Evolutionary conservation across 2,797 vertebrate species (phyloP), one percentile per base, ranked within the genome.

Genomic region (Amphiprion clarkii): DNA sequence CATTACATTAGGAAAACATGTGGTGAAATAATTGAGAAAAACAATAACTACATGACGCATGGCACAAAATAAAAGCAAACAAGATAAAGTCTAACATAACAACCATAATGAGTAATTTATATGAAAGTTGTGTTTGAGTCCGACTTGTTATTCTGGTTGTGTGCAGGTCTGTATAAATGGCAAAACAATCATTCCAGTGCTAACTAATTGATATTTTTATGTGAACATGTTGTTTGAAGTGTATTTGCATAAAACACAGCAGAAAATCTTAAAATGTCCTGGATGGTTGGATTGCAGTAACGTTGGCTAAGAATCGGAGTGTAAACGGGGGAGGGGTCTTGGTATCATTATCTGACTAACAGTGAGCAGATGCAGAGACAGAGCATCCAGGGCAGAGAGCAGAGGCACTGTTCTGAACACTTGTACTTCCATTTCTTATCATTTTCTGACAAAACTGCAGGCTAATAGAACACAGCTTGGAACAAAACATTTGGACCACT

Each of bases 341-440:
- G 82, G 70, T 79, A 67, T 74, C 57, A 53, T 81, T 72, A 78
- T 74, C 57, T 44, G 17, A 7, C 74, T 86, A 85, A 83, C 79
- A 61, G 48, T 74, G 66, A 89, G 71, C 84, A 91, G 81, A 89
- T 84, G 72, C 67, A 64, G 64, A 54, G 69, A 53, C 54, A 55
- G 66, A 79, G 44, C 17, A 67, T 6, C 23, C 67, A 58, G 59
- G 55, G 27, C 54, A 68, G 54, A 72, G 79, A 74, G 60, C 61
- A 71, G 57, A 74, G 72, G 3, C 55, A 40, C 57, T 2, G 42
- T 39, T 74, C 40, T 69, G 1, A 42, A 48, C 52, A 68, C 59
- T 69, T 10, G 49, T 54, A 52, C 51, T 76, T 83, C 79, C 62
- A 40, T 52, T 77, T 84, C 75, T 88, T 85, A 88, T 88, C 80